Conservation (phyloP, 2,888 invertebrate species). For the Siphonodentalium dalli region DNA sequence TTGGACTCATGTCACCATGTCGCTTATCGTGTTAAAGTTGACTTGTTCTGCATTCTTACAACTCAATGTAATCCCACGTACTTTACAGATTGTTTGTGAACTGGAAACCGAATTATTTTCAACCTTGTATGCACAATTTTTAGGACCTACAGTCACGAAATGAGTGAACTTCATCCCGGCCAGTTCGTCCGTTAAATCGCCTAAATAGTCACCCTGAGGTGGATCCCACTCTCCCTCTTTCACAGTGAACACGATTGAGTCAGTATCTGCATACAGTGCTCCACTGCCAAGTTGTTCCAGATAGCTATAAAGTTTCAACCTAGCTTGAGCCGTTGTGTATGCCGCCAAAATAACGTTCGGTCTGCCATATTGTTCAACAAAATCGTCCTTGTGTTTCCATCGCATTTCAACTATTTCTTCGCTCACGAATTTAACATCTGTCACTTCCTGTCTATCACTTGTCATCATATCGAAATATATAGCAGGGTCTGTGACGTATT, state of each 20-base stretch:
- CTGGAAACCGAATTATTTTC: no score
- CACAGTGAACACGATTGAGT: slow-evolving; percentile 13
- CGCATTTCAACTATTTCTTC: slow-evolving; percentile 7
- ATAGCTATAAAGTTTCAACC: slow-evolving; percentile 6
- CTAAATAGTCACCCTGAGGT: slow-evolving; percentile 3
- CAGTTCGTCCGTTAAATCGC: slow-evolving; percentile 10
- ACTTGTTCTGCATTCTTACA: no score
- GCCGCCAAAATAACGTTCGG: slow-evolving; percentile 10
- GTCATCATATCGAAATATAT: not conserved
- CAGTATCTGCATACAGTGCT: slow-evolving; percentile 11
- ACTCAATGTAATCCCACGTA: no score
- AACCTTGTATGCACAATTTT: no score
- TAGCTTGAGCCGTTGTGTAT: slow-evolving; percentile 14
- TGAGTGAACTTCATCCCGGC: no score
- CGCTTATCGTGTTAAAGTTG: no score
- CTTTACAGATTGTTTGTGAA: no score
- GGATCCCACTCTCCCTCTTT: slow-evolving; percentile 2
- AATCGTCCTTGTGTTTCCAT: not conserved
- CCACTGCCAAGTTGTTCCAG: not conserved
- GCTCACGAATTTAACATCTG: not conserved
- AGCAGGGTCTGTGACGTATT: not conserved
- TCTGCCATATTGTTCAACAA: not conserved
- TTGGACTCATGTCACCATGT: no score
- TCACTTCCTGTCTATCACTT: not conserved
- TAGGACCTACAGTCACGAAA: no score